Percentiles rank a stretch among this genome's conserved stretches.
These are phyloP conservation scores for Acipenser oxyrinchus DNA, from an alignment of 2,797 vertebrate genomes.

Conservation along the genomic window DNA sequence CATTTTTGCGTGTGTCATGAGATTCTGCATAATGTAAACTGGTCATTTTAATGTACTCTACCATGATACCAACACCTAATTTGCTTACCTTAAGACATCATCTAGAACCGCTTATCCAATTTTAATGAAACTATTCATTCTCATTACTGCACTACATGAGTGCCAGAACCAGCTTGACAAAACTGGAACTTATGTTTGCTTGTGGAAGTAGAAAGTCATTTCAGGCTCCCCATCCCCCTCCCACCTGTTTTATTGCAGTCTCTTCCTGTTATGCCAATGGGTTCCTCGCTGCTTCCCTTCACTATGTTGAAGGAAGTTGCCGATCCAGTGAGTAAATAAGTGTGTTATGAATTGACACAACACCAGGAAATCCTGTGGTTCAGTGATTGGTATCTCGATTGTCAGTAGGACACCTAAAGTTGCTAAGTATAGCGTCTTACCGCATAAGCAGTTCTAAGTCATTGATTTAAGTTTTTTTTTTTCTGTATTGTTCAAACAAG, in stretches of 20 bases:
- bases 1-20: too few relatives aligned
- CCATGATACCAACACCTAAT: too few relatives aligned
- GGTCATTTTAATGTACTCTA: too few relatives aligned
- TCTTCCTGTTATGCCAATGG: constrained; percentile 21
- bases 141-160: too few relatives aligned
- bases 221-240: not conserved
- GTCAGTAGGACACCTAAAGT: constrained; percentile 29
- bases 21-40: too few relatives aligned
- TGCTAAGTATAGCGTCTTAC: constrained; percentile 35
- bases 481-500: too few relatives aligned
- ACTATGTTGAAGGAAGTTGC: constrained; percentile 37
- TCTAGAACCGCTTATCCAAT: too few relatives aligned
- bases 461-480: too few relatives aligned
- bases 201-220: not conserved
- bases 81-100: too few relatives aligned
- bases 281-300: constrained; percentile 35
- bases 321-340: constrained; percentile 32
- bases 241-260: constrained; percentile 15
- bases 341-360: constrained; percentile 32
- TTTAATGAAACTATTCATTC: too few relatives aligned
- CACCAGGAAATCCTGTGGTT: constrained; percentile 59
- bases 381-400: constrained; percentile 42
- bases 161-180: too few relatives aligned
- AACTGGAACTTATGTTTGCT: too few relatives aligned
- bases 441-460: constrained; percentile 3